Conservation (phyloP, 1,140 invertebrate genomes). For the Drosophila pandora region DNA sequence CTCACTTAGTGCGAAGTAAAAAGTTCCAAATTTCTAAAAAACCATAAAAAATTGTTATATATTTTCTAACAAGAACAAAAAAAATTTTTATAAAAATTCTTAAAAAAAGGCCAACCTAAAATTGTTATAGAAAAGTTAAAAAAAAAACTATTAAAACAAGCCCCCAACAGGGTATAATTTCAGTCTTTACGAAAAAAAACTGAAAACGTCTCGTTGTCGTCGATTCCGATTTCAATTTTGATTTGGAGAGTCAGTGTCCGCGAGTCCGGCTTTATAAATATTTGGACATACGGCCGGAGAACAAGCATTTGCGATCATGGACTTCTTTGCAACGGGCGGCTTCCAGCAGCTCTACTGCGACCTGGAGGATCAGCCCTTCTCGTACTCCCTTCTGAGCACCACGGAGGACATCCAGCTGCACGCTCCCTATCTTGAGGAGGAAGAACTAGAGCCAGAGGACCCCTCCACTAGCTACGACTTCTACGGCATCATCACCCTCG, state of each 20-base stretch:
- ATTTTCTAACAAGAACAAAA: no score
- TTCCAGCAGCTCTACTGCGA: conserved; percentile 79
- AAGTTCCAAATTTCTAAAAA: background rate
- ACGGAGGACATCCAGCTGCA: background rate
- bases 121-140: no score
- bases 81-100: no score
- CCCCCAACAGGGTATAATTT: background rate
- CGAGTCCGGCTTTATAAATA: conserved; percentile 57
- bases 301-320: conserved; percentile 64
- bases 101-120: no score
- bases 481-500: conserved; percentile 67
- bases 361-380: conserved; percentile 49
- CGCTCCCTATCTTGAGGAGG: background rate
- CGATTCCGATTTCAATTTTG: background rate
- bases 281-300: conserved; percentile 51
- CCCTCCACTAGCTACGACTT: conserved; percentile 28
- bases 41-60: background rate
- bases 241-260: no score
- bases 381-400: conserved; percentile 7
- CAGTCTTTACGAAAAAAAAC: background rate
- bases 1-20: background rate
- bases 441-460: background rate
- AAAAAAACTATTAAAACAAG: background rate
- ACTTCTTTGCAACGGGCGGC: conserved; percentile 79
- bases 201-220: background rate